These are phyloP conservation scores for Platynereis dumerilii DNA, from an alignment of 2,888 invertebrate genomes.

Conservation along the genomic window DNA sequence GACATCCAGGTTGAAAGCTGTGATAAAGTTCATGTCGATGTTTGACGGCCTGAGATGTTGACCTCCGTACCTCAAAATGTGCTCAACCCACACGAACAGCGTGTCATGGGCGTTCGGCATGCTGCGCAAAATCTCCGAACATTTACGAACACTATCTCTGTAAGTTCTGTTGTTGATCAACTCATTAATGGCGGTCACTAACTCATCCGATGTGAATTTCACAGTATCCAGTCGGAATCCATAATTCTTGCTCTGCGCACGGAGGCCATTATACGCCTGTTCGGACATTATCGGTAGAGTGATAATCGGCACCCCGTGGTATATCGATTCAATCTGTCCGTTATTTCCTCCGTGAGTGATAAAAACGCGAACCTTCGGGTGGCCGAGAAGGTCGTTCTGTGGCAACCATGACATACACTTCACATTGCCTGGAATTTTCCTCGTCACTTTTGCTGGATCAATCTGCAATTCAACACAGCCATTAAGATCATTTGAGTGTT, in stretches of 20 bases:
- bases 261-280: conserved; percentile 20
- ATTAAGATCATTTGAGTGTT: too few species aligned
- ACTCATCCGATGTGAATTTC: conserved; percentile 13
- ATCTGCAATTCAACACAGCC: too few species aligned
- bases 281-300: conserved; percentile 23
- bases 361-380: conserved; percentile 25
- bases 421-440: not conserved
- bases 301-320: conserved; percentile 28
- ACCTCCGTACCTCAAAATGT: conserved; percentile 16
- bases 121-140: conserved; percentile 22
- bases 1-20: conserved; percentile 9
- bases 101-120: conserved; percentile 11
- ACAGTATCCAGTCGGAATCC: conserved; percentile 13
- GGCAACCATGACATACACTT: conserved; percentile 8
- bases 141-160: conserved; percentile 13
- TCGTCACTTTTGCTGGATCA: not conserved
- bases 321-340: conserved; percentile 28
- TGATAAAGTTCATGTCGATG: conserved; percentile 11
- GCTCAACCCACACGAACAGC: conserved; percentile 18
- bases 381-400: conserved; percentile 25
- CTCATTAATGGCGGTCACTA: conserved; percentile 10
- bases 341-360: conserved; percentile 29
- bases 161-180: conserved; percentile 12
- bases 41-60: conserved; percentile 14
- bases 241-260: conserved; percentile 9